Evolutionary conservation across 2,797 vertebrate species (phyloP).

Genomic region (Rhinella marina): DNA sequence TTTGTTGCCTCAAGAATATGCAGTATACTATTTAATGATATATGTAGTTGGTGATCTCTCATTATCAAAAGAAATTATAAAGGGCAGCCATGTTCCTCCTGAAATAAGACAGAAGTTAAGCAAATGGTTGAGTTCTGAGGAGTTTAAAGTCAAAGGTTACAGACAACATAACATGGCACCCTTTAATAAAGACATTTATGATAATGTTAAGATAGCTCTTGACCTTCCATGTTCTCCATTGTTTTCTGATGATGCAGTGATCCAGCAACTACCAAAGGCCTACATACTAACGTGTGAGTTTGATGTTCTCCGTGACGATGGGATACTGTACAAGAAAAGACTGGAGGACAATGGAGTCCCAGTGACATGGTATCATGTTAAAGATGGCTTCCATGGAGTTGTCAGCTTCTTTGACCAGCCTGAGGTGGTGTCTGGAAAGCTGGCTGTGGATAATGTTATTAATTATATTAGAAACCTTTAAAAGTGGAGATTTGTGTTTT

Average conservation of each 20-base stretch:
- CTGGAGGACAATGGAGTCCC: slow-evolving; percentile 77
- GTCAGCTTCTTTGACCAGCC: slow-evolving; percentile 68
- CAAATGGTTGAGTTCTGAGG: slow-evolving; percentile 76
- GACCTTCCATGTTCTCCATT: slow-evolving; percentile 75
- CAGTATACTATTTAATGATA: slow-evolving; percentile 69
- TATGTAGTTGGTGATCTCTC: slow-evolving; percentile 72
- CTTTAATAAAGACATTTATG: slow-evolving; percentile 70
- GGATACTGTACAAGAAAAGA: slow-evolving; percentile 82
- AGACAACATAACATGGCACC: not conserved
- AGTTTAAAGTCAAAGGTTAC: slow-evolving; percentile 75
- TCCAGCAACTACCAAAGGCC: slow-evolving; percentile 74
- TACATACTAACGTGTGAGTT: slow-evolving; percentile 86
- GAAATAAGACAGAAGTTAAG: slow-evolving; percentile 72
- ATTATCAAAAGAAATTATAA: slow-evolving; percentile 62
- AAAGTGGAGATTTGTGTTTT: too few relatives aligned
- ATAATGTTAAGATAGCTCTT: slow-evolving; percentile 49
- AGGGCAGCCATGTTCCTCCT: slow-evolving; percentile 74
- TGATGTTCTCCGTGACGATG: slow-evolving; percentile 82
- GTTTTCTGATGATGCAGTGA: slow-evolving; percentile 74
- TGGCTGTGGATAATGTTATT: slow-evolving; percentile 66
- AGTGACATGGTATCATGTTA: slow-evolving; percentile 81
- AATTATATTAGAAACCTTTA: too few relatives aligned
- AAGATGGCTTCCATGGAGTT: slow-evolving; percentile 82
- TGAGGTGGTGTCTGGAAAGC: slow-evolving; percentile 64
- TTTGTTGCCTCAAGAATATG: slow-evolving; percentile 72